Conservation (phyloP, 2,113 vertebrate species). For the Eulemur rufifrons region DNA sequence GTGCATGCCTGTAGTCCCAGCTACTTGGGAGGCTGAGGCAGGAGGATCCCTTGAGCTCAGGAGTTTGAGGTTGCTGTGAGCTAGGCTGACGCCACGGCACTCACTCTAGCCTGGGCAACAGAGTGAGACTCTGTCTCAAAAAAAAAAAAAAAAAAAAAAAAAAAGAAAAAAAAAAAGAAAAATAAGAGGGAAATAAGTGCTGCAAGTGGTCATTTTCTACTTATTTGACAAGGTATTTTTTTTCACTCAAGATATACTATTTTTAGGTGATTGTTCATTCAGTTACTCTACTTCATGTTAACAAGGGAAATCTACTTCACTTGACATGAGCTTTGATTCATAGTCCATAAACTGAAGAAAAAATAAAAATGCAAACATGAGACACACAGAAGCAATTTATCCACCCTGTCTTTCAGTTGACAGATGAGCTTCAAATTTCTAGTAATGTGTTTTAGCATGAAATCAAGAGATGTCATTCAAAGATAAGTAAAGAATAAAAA, state of each 20-base stretch:
- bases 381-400: conserved; percentile 68
- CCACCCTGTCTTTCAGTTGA: conserved; percentile 62
- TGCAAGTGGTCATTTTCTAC: not conserved
- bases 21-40: too few relatives aligned
- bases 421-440: conserved; percentile 53
- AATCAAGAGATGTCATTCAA: conserved; percentile 59
- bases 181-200: not conserved
- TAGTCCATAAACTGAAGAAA: not conserved
- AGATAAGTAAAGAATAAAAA: conserved; percentile 55
- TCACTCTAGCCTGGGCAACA: too few relatives aligned
- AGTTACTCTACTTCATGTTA: not conserved
- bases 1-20: too few relatives aligned
- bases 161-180: not conserved
- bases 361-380: conserved; percentile 61
- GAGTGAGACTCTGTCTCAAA: too few relatives aligned
- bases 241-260: accelerated
- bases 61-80: too few relatives aligned
- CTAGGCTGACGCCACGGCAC: too few relatives aligned
- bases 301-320: conserved; percentile 55
- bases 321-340: conserved; percentile 44
- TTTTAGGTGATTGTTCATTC: not conserved
- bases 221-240: not conserved
- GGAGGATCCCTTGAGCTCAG: too few relatives aligned
- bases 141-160: too few relatives aligned
- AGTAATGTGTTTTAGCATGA: conserved; percentile 59